Percentiles rank a stretch among this genome's conserved stretches.
phyloP scores from a whole-genome alignment of 2,113 vertebrate species.

The Menura novaehollandiae region DNA sequence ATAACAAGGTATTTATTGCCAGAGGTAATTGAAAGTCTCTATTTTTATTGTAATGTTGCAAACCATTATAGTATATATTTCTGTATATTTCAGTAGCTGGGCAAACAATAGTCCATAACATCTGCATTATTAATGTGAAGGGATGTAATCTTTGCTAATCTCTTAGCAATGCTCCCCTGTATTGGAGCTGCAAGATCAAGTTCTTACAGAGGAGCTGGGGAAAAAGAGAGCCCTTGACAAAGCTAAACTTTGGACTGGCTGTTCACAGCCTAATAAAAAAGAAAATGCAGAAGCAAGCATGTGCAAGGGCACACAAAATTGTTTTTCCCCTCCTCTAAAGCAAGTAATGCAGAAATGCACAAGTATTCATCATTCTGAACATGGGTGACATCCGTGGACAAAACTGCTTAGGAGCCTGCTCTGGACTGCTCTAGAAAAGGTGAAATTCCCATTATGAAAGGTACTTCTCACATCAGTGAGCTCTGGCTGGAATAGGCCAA shows the following conservation, averaged over 20 bases:
- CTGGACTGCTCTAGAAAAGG: background rate
- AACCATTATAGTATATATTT: background rate
- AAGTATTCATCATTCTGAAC: background rate
- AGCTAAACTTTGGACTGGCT: background rate
- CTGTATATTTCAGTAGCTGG: slow-evolving; percentile 9
- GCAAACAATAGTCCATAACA: background rate
- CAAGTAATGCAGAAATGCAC: background rate
- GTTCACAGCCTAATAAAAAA: background rate
- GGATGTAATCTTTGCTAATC: background rate
- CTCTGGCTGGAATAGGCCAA: background rate
- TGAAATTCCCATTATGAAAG: background rate
- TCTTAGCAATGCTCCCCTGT: background rate
- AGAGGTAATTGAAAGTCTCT: slow-evolving; percentile 35
- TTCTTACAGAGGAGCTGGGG: background rate
- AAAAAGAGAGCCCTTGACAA: background rate
- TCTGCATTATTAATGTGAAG: background rate
- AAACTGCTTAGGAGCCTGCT: background rate
- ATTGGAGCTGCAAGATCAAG: background rate
- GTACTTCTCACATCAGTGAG: background rate
- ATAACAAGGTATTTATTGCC: slow-evolving; percentile 55
- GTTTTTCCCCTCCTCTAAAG: background rate
- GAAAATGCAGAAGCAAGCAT: background rate
- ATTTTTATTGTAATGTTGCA: slow-evolving; percentile 50
- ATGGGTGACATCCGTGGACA: background rate
- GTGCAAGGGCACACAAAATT: background rate